Evolutionary conservation across 2,797 vertebrate genomes (phyloP), one percentile per base, ranked within the genome.

Genomic region (Onychomys torridus): DNA sequence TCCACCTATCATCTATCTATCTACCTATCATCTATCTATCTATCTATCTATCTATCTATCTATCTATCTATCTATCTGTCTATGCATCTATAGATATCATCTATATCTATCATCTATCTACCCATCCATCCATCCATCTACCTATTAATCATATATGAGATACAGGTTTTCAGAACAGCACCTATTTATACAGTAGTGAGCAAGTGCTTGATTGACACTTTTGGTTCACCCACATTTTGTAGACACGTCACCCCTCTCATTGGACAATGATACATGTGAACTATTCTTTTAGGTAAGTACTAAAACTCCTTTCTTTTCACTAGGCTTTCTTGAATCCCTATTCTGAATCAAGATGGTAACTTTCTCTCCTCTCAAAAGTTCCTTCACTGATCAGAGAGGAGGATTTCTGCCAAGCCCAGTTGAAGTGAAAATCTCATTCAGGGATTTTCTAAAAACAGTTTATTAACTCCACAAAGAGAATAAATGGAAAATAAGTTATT

Each of bases 361-460:
- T 11, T 71, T 27, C n/a, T 89, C 67, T 75, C 19, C 19, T 43
- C n/a, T 86, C 82, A n/a, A 1, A n/a, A 13, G 34, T 13, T 13
- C n/a, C 37, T 81, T 40, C 19, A 40, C 37, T 57, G 34, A 32
- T 27, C 69, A 73, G 52, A 78, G n/a, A 75, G 25, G 4, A 14
- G 9, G 12, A 43, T 81, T 82, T 88, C 89, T 89, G 46, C 46
- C 46, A 78, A 40, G 57, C 46, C 32, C 27, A 7, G 43, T 1
- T 69, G 11, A 84, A 25, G 21, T 14, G 3, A 82, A 81, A 77
- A 43, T 37, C n/a, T 69, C 43, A 32, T 34, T 81, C 10, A 3
- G n/a, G 37, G 52, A 49, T 63, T 43, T 85, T 93, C 59, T 65
- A 57, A 92, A 83, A 90, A 78, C 9, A 89, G 71, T 89, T 89